These are phyloP conservation scores for Hylia prasina DNA, from an alignment of 2,113 vertebrate genomes.

Conservation along the genomic window DNA sequence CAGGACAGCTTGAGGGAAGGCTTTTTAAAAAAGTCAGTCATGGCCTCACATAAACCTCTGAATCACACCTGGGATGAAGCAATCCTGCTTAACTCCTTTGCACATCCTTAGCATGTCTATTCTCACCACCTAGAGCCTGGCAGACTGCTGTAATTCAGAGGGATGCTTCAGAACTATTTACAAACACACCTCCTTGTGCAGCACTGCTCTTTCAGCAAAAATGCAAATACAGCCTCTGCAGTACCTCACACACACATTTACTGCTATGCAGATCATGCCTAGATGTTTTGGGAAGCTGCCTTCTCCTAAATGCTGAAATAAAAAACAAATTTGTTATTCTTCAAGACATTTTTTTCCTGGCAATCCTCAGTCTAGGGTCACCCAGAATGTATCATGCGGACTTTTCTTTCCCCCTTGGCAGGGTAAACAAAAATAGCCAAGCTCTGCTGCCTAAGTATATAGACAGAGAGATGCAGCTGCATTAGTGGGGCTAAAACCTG, in stretches of 20 bases:
- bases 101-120: constrained; percentile 8
- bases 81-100: background rate
- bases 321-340: background rate
- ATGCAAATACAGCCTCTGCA: constrained; percentile 37
- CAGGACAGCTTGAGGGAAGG: background rate
- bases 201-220: constrained; percentile 14
- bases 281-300: background rate
- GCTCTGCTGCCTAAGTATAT: background rate
- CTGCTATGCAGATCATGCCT: background rate
- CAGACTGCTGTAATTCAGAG: background rate
- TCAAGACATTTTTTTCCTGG: background rate
- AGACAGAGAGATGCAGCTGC: background rate
- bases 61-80: background rate
- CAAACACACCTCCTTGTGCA: background rate
- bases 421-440: background rate
- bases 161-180: constrained; percentile 1
- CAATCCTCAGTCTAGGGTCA: background rate
- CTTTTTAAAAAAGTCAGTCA: background rate
- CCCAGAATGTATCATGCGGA: background rate
- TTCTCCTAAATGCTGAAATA: background rate
- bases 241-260: background rate
- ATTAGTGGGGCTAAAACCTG: background rate
- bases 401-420: background rate
- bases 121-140: background rate
- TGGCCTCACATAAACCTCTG: background rate